These are phyloP conservation scores for Rhea pennata DNA, from an alignment of 2,113 vertebrate genomes.

Conservation along the genomic window DNA sequence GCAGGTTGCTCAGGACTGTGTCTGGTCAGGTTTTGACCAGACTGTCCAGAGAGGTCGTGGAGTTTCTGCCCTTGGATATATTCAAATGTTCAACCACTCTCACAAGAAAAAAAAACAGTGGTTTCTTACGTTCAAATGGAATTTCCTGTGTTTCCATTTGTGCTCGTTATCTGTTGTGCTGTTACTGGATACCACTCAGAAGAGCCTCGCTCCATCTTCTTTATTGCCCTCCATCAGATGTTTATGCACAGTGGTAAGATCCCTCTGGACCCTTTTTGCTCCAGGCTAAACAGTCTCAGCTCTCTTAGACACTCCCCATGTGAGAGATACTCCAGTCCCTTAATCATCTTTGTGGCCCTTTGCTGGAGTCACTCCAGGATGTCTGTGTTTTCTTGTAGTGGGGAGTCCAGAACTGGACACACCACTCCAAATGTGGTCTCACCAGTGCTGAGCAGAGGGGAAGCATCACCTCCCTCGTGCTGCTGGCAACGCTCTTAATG, in stretches of 20 bases:
- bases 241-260: background rate
- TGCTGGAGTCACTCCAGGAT: background rate
- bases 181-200: background rate
- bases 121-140: background rate
- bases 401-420: background rate
- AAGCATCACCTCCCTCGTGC: background rate
- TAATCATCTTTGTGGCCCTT: background rate
- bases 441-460: background rate
- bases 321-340: background rate
- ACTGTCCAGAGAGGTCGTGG: too few species aligned
- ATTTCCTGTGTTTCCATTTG: background rate
- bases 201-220: background rate
- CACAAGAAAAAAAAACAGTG: background rate
- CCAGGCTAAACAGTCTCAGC: background rate
- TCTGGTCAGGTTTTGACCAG: background rate
- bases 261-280: background rate
- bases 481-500: fast-evolving
- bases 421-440: background rate
- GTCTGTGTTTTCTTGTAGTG: background rate
- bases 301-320: background rate
- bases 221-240: background rate
- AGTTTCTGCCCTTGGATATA: too few species aligned
- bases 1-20: too few species aligned
- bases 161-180: background rate
- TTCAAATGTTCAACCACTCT: too few species aligned